A percentile compares a stretch with the other conserved stretches of the same genome.
Evolutionary conservation across 2,797 vertebrate genomes (phyloP).

Genomic region (Falco columbarius): DNA sequence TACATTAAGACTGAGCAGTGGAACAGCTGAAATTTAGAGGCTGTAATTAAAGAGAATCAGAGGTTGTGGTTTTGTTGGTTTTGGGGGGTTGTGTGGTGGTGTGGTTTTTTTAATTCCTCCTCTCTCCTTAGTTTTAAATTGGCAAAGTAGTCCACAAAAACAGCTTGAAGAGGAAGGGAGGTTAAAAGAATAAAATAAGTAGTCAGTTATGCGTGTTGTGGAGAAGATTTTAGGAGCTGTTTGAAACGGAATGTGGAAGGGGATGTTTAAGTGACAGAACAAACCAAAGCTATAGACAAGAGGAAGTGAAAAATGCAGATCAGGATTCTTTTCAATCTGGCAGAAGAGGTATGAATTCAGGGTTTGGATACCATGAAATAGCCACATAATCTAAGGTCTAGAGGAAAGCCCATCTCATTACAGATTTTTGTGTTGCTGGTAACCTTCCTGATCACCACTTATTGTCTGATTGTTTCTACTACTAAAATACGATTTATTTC

Average conservation of each 20-base stretch:
- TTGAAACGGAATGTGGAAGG: not conserved
- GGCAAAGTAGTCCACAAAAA: not conserved
- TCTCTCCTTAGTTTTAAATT: not conserved
- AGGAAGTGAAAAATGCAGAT: not conserved
- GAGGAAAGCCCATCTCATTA: not conserved
- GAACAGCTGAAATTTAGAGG: not conserved
- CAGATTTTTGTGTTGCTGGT: not conserved
- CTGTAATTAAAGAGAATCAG: not conserved
- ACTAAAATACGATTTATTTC: not conserved
- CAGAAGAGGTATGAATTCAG: not conserved
- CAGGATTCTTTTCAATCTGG: not conserved
- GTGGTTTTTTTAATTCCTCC: not conserved
- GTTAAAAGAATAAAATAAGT: too few relatives aligned
- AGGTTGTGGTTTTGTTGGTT: too few relatives aligned
- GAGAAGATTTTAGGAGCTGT: not conserved
- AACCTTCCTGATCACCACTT: not conserved
- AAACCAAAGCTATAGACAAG: not conserved
- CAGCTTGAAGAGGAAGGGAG: not conserved
- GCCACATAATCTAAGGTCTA: not conserved
- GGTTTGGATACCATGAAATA: not conserved
- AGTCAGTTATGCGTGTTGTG: accelerated
- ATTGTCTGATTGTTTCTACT: not conserved
- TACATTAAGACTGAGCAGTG: not conserved
- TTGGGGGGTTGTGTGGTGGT: too few relatives aligned
- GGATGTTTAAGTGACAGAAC: not conserved